Evolutionary conservation across 2,888 invertebrate species (phyloP).

Genomic region (Villa cingulata): DNA sequence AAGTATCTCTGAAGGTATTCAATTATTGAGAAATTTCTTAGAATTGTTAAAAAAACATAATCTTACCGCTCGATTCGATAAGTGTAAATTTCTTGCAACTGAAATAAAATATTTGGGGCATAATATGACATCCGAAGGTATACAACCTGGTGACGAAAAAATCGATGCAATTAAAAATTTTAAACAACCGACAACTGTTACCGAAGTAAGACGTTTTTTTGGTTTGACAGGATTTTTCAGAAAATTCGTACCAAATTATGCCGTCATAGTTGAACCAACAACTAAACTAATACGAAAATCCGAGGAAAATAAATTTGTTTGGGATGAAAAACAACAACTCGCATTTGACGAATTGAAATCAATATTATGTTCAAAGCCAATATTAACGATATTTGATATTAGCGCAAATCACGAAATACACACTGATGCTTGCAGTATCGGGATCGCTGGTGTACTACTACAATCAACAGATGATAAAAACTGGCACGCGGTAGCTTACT

Average conservation of each 20-base stretch:
- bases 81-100: slow-evolving; percentile 12
- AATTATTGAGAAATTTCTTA: slow-evolving; percentile 3
- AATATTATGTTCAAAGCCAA: slow-evolving; percentile 16
- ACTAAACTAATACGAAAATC: slow-evolving; percentile 11
- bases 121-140: slow-evolving; percentile 10
- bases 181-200: slow-evolving; percentile 13
- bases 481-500: too few relatives aligned
- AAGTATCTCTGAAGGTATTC: slow-evolving; percentile 1
- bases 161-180: slow-evolving; percentile 11
- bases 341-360: slow-evolving; percentile 19
- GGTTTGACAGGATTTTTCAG: slow-evolving; percentile 19
- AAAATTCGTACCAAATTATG: slow-evolving; percentile 14
- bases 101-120: slow-evolving; percentile 12
- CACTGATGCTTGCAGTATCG: slow-evolving; percentile 1
- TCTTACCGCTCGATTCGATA: slow-evolving; percentile 8
- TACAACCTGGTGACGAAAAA: slow-evolving; percentile 12
- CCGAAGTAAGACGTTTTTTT: slow-evolving; percentile 18
- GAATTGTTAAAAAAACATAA: neutral
- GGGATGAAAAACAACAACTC: too few relatives aligned
- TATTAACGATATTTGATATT: slow-evolving; percentile 18
- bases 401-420: slow-evolving; percentile 10
- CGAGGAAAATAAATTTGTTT: slow-evolving; percentile 6
- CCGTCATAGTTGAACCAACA: slow-evolving; percentile 15
- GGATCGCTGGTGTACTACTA: neutral
- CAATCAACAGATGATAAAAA: too few relatives aligned